Evolutionary conservation across 1,140 invertebrate species (phyloP).

Genomic region (Littorina saxatilis): DNA sequence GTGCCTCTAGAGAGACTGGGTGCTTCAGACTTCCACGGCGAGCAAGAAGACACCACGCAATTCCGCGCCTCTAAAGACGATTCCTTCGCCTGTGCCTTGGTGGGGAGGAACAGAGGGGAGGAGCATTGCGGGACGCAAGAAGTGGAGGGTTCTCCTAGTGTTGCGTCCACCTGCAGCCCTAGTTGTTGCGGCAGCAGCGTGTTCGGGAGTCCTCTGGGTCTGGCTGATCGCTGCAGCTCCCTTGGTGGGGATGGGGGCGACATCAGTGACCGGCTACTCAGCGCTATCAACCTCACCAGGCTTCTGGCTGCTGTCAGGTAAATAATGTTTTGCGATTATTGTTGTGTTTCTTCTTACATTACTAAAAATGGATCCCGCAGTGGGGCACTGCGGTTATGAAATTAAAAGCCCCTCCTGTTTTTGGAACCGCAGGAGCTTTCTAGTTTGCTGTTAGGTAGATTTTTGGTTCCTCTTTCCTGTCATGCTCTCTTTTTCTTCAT

Average conservation of each 20-base stretch:
- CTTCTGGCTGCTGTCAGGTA: constrained; percentile 27
- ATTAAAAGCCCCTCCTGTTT: too few relatives aligned
- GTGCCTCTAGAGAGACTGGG: constrained; percentile 32
- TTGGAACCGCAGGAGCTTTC: too few relatives aligned
- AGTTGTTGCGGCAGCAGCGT: constrained; percentile 35
- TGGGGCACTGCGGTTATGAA: too few relatives aligned
- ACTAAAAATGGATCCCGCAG: too few relatives aligned
- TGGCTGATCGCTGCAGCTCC: not conserved
- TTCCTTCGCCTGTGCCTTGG: constrained; percentile 26
- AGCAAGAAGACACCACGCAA: not conserved
- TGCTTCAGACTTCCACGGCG: not conserved
- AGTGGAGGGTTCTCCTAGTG: not conserved
- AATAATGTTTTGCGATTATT: too few relatives aligned
- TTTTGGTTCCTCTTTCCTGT: too few relatives aligned
- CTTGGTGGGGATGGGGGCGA: not conserved
- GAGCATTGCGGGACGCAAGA: not conserved
- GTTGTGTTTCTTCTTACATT: too few relatives aligned
- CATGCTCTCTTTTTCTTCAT: too few relatives aligned
- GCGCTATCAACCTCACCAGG: constrained; percentile 33
- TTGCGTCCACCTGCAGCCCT: not conserved
- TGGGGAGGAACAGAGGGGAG: not conserved
- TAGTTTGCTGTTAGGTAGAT: too few relatives aligned
- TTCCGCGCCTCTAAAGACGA: not conserved
- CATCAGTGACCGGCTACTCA: constrained; percentile 36
- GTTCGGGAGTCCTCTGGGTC: not conserved